Evolutionary conservation across 2,888 invertebrate genomes (phyloP).

Genomic region (Papilio protenor): DNA sequence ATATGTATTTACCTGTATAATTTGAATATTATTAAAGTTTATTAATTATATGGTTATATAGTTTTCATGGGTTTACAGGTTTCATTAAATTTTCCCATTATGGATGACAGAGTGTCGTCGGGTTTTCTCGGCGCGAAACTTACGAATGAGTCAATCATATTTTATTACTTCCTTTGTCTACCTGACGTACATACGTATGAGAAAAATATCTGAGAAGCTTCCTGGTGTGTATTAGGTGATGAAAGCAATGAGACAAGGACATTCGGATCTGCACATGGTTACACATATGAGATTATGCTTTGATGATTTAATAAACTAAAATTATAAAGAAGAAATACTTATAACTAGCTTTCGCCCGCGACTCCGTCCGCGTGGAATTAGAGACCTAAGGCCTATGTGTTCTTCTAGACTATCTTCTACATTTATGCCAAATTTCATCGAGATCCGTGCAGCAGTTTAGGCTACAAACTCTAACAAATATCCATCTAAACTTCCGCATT

Average conservation of each 20-base stretch:
- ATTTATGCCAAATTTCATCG: too few relatives aligned
- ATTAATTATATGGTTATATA: not conserved
- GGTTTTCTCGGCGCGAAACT: not conserved
- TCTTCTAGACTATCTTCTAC: too few relatives aligned
- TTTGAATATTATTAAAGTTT: too few relatives aligned
- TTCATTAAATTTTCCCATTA: not conserved
- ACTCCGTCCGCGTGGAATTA: constrained; percentile 55
- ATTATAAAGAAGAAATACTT: too few relatives aligned
- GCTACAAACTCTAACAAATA: too few relatives aligned
- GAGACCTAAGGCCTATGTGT: too few relatives aligned
- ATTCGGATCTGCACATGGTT: not conserved
- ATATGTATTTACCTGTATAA: too few relatives aligned
- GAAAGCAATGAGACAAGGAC: not conserved
- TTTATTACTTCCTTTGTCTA: not conserved
- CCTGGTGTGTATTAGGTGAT: not conserved
- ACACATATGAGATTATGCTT: too few relatives aligned
- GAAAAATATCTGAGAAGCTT: not conserved
- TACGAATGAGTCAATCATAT: not conserved
- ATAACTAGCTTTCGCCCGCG: too few relatives aligned
- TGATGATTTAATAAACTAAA: too few relatives aligned
- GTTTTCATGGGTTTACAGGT: not conserved
- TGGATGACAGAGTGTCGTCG: not conserved
- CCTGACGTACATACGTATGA: not conserved
- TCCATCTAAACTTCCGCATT: too few relatives aligned
- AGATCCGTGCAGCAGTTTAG: too few relatives aligned